A percentile compares a stretch with the other conserved stretches of the same genome.
Conservation (phyloP, 2,113 vertebrate genomes). For the Calyptommatus sinebrachiatus region DNA sequence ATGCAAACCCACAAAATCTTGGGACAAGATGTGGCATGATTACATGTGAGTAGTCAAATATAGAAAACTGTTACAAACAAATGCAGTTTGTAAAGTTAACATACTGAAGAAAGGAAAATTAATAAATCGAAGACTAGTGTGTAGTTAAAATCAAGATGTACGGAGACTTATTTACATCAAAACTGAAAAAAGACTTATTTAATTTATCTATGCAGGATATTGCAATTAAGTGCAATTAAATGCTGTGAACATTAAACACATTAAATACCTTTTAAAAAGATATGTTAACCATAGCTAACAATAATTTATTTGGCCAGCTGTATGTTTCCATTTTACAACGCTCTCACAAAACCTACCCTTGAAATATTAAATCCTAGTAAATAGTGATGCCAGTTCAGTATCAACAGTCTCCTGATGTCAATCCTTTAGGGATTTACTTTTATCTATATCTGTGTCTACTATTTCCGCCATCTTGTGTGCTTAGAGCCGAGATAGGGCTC, state of each 20-base stretch:
- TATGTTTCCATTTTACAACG: not conserved
- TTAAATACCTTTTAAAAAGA: not conserved
- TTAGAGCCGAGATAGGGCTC: too few species aligned
- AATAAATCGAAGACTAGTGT: conserved; percentile 31
- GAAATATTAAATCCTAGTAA: conserved; percentile 25
- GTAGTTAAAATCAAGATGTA: conserved; percentile 41
- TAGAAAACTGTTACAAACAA: conserved; percentile 55
- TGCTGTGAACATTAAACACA: not conserved
- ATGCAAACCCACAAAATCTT: conserved; percentile 70
- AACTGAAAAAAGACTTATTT: conserved; percentile 26
- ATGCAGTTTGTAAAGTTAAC: conserved; percentile 53
- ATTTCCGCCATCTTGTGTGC: too few species aligned
- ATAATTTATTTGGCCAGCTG: conserved; percentile 15
- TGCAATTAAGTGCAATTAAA: not conserved
- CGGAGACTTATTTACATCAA: not conserved
- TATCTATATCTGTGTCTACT: too few species aligned
- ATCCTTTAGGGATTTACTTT: conserved; percentile 15
- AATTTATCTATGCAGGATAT: conserved; percentile 23
- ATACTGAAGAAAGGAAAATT: conserved; percentile 35
- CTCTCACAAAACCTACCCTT: conserved; percentile 17
- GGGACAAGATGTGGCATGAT: conserved; percentile 61
- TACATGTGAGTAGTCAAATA: conserved; percentile 63
- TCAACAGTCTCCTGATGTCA: conserved; percentile 25
- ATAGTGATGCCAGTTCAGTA: not conserved
- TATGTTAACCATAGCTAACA: too few species aligned